These are phyloP conservation scores for Octopus sinensis DNA, from an alignment of 1,140 invertebrate genomes.

Conservation along the genomic window DNA sequence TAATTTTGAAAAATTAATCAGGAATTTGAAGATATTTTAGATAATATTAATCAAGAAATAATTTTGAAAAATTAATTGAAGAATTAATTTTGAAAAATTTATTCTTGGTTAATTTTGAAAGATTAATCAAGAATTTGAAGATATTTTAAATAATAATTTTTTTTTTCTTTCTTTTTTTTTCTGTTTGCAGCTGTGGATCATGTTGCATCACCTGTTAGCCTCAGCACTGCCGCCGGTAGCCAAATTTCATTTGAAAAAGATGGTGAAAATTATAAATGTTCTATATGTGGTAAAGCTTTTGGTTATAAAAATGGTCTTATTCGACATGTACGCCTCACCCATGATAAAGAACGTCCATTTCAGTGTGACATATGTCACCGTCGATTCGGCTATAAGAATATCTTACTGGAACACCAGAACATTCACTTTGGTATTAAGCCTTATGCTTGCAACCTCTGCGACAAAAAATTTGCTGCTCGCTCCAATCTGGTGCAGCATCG, in stretches of 20 bases:
- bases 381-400: conserved; percentile 45
- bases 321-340: conserved; percentile 44
- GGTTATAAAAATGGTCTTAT: conserved; percentile 45
- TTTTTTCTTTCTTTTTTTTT: neutral
- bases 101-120: too few species aligned
- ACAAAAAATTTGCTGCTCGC: conserved; percentile 46
- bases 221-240: conserved; percentile 16
- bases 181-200: neutral
- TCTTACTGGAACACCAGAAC: conserved; percentile 48
- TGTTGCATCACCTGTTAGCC: neutral
- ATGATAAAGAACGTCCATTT: conserved; percentile 47
- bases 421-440: conserved; percentile 51
- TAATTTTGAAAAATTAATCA: too few species aligned
- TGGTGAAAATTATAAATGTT: conserved; percentile 35
- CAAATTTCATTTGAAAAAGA: conserved; percentile 31
- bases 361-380: conserved; percentile 46
- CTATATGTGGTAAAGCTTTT: conserved; percentile 39
- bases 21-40: too few species aligned
- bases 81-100: too few species aligned
- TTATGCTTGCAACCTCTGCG: conserved; percentile 47
- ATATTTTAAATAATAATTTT: neutral
- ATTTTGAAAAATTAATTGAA: too few species aligned
- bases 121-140: neutral
- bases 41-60: too few species aligned
- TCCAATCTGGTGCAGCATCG: conserved; percentile 48